Percentiles rank a stretch among this genome's conserved stretches.
These are phyloP conservation scores for Bombus sylvicola DNA, from an alignment of 1,140 invertebrate species.

Conservation along the genomic window DNA sequence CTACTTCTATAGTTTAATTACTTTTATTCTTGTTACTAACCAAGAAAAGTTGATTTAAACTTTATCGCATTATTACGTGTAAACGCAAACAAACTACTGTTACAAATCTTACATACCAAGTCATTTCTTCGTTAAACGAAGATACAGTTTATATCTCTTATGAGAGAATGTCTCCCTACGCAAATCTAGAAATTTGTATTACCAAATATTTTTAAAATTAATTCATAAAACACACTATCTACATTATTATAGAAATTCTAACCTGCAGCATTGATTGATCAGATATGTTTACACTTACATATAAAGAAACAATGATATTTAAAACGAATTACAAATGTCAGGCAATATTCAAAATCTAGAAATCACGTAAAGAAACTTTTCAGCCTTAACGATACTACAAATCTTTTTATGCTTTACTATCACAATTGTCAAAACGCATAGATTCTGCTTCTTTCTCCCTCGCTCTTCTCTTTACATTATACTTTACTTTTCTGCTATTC, in stretches of 20 bases:
- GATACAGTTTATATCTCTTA: not conserved
- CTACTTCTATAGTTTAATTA: not conserved
- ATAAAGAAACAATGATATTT: not conserved
- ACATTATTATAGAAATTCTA: not conserved
- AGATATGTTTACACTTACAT: conserved; percentile 17
- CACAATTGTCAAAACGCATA: conserved; percentile 69
- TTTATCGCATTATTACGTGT: not conserved
- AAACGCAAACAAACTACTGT: conserved; percentile 10
- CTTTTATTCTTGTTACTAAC: conserved; percentile 48
- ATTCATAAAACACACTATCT: not conserved
- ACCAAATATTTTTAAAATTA: not conserved
- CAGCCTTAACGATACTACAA: conserved; percentile 61
- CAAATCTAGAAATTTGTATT: not conserved
- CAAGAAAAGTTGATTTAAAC: conserved; percentile 61
- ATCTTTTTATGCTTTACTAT: conserved; percentile 72
- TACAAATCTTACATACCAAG: conserved; percentile 15
- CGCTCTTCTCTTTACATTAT: not conserved
- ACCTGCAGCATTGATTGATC: not conserved
- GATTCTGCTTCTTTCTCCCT: not conserved
- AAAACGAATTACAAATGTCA: not conserved
- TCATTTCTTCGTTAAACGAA: conserved; percentile 28
- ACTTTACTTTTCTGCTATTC: not conserved
- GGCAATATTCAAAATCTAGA: conserved; percentile 62
- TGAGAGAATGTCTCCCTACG: not conserved
- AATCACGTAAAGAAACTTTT: conserved; percentile 71